phyloP scores from a whole-genome alignment of 2,888 invertebrate species.

The Coelogynopora nodosa region DNA sequence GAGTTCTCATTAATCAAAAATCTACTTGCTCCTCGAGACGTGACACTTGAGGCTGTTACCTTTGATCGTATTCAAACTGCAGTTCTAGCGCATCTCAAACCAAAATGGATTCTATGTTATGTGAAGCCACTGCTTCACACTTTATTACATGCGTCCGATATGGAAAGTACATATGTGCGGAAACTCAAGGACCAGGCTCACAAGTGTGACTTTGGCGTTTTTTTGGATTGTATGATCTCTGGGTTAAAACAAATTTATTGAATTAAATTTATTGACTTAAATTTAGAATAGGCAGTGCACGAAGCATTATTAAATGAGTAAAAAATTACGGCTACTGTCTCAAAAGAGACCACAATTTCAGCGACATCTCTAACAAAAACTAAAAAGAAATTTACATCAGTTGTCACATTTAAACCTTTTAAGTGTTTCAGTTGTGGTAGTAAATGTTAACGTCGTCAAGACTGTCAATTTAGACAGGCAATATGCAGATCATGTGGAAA shows the following conservation, averaged over 20 bases:
- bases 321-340: not conserved
- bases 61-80: not conserved
- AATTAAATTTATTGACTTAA: no score
- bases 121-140: not conserved
- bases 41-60: not conserved
- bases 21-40: constrained; percentile 1
- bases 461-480: constrained; percentile 16
- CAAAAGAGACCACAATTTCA: constrained; percentile 29
- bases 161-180: not conserved
- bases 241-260: no score
- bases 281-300: not conserved
- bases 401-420: not conserved
- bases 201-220: not conserved
- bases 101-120: not conserved
- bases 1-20: not conserved
- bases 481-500: constrained; percentile 10
- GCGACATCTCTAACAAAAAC: constrained; percentile 1
- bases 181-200: constrained; percentile 5
- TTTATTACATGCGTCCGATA: not conserved
- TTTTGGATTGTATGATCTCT: no score
- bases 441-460: not conserved
- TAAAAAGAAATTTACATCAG: not conserved
- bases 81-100: constrained; percentile 11
- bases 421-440: constrained; percentile 14
- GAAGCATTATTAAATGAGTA: constrained; percentile 16